Evolutionary conservation across 1,140 invertebrate genomes (phyloP), one percentile per base, ranked within the genome.

Genomic region (Paramacrobiotus metropolitanus): DNA sequence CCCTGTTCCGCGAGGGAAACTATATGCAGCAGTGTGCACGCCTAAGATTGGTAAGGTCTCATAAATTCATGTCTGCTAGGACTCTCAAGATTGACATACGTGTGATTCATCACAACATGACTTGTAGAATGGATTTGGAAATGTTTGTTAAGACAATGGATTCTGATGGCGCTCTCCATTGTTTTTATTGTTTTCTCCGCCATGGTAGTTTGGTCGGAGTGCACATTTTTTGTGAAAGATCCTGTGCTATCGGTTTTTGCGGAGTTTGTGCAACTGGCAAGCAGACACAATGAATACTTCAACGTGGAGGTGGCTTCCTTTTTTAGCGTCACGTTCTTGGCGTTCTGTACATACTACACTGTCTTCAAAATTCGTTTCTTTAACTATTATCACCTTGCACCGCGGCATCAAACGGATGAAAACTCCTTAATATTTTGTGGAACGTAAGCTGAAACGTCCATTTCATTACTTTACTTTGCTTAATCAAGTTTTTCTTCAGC

Each of bases 381-480:
- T 30, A 96, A 97, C 76, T 82, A 94, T 64, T 98, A 97, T 74
- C 95, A 97, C 70, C 75, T 99, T 66, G 91, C 93, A 3, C 84
- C 90, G 0, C 84, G 94, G 72, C 93, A 98, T 74, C 87, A 94
- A 75, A 98, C 94, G 1, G 94, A 97, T 71, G 93, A 97, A 72
- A 93, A 97, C 75, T 95, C 89, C 72, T 78, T 99, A 55, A 91
- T 99, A 67, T 99, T 99, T 73, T 91, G 87, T 69, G 93, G 93
- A 61, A 82, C 82, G 82, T 83, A 74, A 76, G 78, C 76, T 24
- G 44, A 44, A 34, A 44, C 21, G 62, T 44, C 40, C 61, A 65
- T 45, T 66, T 40, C 61, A n/a, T n/a, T n/a, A n/a, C n/a, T 60
- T 60, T 55, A 21, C 40, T 64, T 65, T 20, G 21, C 55, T 59